These are phyloP conservation scores for Cecropterus lyciades DNA, from an alignment of 1,140 invertebrate genomes.

Conservation along the genomic window DNA sequence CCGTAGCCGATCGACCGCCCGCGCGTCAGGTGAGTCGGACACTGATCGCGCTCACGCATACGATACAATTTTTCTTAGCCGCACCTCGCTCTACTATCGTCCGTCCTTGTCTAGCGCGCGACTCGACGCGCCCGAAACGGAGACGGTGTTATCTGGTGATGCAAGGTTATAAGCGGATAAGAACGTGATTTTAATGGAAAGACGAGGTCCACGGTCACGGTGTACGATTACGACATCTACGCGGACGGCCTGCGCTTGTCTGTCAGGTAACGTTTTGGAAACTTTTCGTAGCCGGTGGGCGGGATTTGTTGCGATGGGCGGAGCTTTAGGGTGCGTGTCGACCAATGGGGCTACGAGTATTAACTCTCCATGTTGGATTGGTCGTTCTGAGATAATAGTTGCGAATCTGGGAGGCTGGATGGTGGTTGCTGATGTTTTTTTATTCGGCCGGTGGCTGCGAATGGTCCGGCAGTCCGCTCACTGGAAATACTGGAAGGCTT, in stretches of 20 bases:
- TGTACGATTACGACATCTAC: constrained; percentile 42
- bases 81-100: constrained; percentile 47
- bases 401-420: constrained; percentile 80
- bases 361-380: constrained; percentile 64
- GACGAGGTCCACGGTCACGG: constrained; percentile 45
- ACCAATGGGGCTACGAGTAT: constrained; percentile 53
- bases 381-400: constrained; percentile 71
- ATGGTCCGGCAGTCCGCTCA: constrained; percentile 58
- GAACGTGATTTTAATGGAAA: constrained; percentile 59
- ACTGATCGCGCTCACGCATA: constrained; percentile 59
- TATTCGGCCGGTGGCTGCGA: constrained; percentile 60
- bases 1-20: constrained; percentile 48
- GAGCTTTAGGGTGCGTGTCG: constrained; percentile 38
- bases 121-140: constrained; percentile 38
- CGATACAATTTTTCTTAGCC: constrained; percentile 61
- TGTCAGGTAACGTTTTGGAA: constrained; percentile 54
- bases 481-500: constrained; percentile 60
- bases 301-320: constrained; percentile 45
- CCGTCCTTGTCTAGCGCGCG: constrained; percentile 56
- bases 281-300: constrained; percentile 53
- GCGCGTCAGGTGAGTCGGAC: constrained; percentile 66
- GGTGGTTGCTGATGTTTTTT: constrained; percentile 51
- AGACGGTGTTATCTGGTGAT: constrained; percentile 55
- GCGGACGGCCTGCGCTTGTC: constrained; percentile 44
- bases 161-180: constrained; percentile 61